A percentile compares a stretch with the other conserved stretches of the same genome.
Evolutionary conservation across 2,797 vertebrate species (phyloP).

Genomic region (Picus viridis): DNA sequence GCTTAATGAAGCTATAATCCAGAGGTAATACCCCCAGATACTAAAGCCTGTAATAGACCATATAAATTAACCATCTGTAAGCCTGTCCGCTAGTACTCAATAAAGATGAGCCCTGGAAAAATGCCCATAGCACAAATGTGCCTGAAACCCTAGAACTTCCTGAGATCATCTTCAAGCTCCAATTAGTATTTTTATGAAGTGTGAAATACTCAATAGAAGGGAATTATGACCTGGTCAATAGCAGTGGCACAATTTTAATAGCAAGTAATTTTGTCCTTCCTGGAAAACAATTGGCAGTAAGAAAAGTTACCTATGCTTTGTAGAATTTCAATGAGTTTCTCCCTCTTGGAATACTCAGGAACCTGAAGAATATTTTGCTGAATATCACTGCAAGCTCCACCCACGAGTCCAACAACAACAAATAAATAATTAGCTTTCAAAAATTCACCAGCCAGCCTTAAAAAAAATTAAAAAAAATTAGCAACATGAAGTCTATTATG

Average conservation of each 20-base stretch:
- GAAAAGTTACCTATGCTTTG: slow-evolving; percentile 80
- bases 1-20: background rate
- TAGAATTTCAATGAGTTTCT: slow-evolving; percentile 89
- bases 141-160: background rate
- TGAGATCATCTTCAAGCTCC: background rate
- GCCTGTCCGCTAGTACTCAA: background rate
- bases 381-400: slow-evolving; percentile 93
- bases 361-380: slow-evolving; percentile 88
- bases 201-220: rapidly evolving
- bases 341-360: slow-evolving; percentile 85
- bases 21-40: background rate
- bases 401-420: slow-evolving; percentile 90
- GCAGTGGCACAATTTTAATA: background rate
- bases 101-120: background rate
- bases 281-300: background rate
- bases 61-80: background rate
- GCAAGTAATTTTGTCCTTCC: background rate
- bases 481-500: background rate
- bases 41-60: background rate
- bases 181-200: background rate
- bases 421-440: slow-evolving; percentile 90
- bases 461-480: slow-evolving; percentile 29
- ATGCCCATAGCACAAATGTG: rapidly evolving
- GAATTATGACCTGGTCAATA: background rate
- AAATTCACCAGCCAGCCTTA: slow-evolving; percentile 89